Evolutionary conservation across 2,113 vertebrate species (phyloP).

Genomic region (Furnarius figulus): DNA sequence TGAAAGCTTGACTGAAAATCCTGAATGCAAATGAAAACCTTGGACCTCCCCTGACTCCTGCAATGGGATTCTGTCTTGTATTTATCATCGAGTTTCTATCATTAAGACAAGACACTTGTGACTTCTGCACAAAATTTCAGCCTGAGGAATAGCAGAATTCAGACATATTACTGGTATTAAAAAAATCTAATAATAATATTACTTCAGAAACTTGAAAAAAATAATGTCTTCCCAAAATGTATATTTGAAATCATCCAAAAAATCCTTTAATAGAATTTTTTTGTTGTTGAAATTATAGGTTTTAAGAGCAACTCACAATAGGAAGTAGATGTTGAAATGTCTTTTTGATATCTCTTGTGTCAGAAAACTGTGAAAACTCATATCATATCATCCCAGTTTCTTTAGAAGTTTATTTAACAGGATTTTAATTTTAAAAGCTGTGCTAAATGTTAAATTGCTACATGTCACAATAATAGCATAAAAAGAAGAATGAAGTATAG

Average conservation of each 20-base stretch:
- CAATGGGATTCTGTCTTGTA: background rate
- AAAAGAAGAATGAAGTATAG: background rate
- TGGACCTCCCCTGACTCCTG: background rate
- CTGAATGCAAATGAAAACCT: background rate
- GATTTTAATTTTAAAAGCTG: background rate
- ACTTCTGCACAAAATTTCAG: background rate
- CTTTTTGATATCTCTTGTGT: constrained; percentile 22
- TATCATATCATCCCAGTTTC: background rate
- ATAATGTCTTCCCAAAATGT: background rate
- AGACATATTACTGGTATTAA: background rate
- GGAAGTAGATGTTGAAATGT: background rate
- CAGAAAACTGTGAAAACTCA: constrained; percentile 13
- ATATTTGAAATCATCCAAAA: background rate
- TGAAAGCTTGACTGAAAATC: background rate
- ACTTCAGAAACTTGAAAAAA: background rate
- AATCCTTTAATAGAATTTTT: background rate
- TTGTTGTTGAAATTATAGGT: background rate
- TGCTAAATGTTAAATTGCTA: constrained; percentile 25
- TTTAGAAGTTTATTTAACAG: constrained; percentile 1
- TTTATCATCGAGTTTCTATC: background rate
- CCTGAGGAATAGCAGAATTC: background rate
- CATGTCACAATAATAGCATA: background rate
- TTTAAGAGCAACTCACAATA: constrained; percentile 3
- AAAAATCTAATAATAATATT: background rate
- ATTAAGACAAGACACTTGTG: background rate